phyloP scores from a whole-genome alignment of 2,888 invertebrate genomes.

The Elmis aenea region DNA sequence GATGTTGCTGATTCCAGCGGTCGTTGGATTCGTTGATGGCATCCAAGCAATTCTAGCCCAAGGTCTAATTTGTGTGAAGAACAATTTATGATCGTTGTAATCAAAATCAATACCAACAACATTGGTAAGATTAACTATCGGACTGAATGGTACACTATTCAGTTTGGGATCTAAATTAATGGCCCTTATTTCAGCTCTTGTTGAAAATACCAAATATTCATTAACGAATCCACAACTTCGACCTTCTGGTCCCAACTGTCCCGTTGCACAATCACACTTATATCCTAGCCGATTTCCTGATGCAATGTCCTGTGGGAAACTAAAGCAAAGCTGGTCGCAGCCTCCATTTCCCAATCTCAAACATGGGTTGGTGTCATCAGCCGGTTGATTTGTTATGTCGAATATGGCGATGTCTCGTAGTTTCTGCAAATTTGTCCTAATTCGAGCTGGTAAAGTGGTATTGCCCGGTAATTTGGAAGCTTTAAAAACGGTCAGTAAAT shows the following conservation, averaged over 20 bases:
- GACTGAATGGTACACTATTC: constrained; percentile 78
- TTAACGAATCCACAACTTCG: constrained; percentile 75
- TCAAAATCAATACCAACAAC: constrained; percentile 96
- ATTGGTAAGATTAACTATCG: constrained; percentile 80
- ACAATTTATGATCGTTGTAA: constrained; percentile 76
- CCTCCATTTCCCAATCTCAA: constrained; percentile 70
- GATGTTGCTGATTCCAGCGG: constrained; percentile 59
- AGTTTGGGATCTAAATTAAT: constrained; percentile 82
- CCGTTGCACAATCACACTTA: constrained; percentile 90
- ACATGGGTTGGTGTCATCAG: constrained; percentile 77
- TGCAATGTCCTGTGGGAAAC: constrained; percentile 67
- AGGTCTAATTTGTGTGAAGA: constrained; percentile 91
- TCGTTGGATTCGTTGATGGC: constrained; percentile 64
- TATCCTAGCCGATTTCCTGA: constrained; percentile 51
- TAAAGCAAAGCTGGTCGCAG: constrained; percentile 95
- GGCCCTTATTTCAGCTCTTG: constrained; percentile 87
- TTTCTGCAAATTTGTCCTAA: constrained; percentile 79
- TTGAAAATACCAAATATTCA: constrained; percentile 90
- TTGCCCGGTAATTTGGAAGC: constrained; percentile 75
- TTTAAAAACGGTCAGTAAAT: constrained; percentile 77
- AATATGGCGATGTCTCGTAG: constrained; percentile 89
- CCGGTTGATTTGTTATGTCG: constrained; percentile 82
- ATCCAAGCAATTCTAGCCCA: constrained; percentile 85
- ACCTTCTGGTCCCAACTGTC: constrained; percentile 61
- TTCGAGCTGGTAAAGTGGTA: constrained; percentile 60